Evolutionary conservation across 53 echinoderm and acorn worm species (phyloP), one percentile per base, ranked within the genome.

Genomic region (Astropecten irregularis): DNA sequence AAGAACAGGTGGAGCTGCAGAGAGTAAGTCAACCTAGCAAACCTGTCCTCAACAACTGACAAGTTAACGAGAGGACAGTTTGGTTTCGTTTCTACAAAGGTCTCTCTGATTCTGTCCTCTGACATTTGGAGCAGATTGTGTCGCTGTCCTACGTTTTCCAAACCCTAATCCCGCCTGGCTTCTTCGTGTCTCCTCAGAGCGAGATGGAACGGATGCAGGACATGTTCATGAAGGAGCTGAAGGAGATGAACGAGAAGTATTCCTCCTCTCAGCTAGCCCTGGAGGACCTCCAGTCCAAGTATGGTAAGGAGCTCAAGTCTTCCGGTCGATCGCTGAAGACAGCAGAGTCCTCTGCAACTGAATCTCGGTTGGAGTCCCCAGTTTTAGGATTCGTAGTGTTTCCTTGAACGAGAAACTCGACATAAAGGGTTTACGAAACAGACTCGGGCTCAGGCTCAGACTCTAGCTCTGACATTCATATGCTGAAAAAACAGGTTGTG

Each of bases 161-260:
- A n/a, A n/a, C n/a, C n/a, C n/a, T n/a, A n/a, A n/a, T n/a, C n/a
- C n/a, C n/a, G n/a, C n/a, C n/a, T n/a, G n/a, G n/a, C n/a, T n/a
- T n/a, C n/a, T n/a, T n/a, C n/a, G n/a, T n/a, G n/a, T n/a, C n/a
- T n/a, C n/a, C n/a, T n/a, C 54, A 99, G 99, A 70, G 63, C 31
- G 99, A 99, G 81, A 99, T 94, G 90, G 92, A 99, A 34, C 90
- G 86, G 56, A 88, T 94, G 90, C 91, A 94, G 77, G 83, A 88
- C 4, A 92, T 99, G 97, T 99, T 99, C 35, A 92, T 92, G 92
- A 95, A 92, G 62, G 99, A 99, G 60, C 71, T 99, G 47, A 99
- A 99, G 49, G 99, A 95, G 50, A 99, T 99, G 92, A 89, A 99
- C 52, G 94, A 95, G 15, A 97, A 94, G 37, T 92, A 97, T 67